A percentile compares a stretch with the other conserved stretches of the same genome.
Conservation (phyloP, 1,140 invertebrate genomes). For the Zaprionus africanus region DNA sequence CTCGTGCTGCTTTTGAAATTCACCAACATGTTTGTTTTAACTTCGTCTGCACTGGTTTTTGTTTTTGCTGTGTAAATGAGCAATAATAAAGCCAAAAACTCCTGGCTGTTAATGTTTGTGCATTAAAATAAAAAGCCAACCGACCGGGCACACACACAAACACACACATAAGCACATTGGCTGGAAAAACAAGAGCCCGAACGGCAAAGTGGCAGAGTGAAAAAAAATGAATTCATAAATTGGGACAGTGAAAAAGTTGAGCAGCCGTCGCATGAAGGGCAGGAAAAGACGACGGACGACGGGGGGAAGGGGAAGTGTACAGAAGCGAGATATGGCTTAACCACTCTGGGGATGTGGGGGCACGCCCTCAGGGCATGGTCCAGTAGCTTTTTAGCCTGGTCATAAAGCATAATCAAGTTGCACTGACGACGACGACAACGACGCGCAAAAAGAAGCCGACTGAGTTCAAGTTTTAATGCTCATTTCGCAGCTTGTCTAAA, state of each 20-base stretch:
- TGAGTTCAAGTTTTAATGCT: conserved; percentile 26
- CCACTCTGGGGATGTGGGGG: conserved; percentile 27
- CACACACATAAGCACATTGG: not conserved
- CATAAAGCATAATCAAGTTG: conserved; percentile 73
- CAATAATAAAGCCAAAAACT: conserved; percentile 77
- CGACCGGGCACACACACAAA: conserved; percentile 18
- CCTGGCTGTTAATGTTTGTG: conserved; percentile 72
- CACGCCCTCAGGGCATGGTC: conserved; percentile 40
- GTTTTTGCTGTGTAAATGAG: conserved; percentile 67
- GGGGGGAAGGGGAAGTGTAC: not conserved
- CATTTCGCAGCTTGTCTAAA: conserved; percentile 21
- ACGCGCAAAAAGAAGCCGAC: not conserved
- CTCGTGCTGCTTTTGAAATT: conserved; percentile 18
- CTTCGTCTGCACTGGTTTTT: not conserved
- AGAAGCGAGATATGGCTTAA: conserved; percentile 9
- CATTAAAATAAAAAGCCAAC: conserved; percentile 65
- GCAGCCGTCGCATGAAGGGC: conserved; percentile 28
- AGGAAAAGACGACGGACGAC: not conserved
- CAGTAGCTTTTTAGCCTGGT: conserved; percentile 50
- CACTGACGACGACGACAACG: conserved; percentile 20
- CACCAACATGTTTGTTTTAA: conserved; percentile 29
- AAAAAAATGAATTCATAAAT: conserved; percentile 66
- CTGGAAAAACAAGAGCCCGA: conserved; percentile 31
- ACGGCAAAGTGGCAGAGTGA: conserved; percentile 50
- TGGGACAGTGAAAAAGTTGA: conserved; percentile 61